Percentiles rank a stretch among this genome's conserved stretches.
Conservation (phyloP, 1,140 invertebrate genomes). For the Varroa destructor region DNA sequence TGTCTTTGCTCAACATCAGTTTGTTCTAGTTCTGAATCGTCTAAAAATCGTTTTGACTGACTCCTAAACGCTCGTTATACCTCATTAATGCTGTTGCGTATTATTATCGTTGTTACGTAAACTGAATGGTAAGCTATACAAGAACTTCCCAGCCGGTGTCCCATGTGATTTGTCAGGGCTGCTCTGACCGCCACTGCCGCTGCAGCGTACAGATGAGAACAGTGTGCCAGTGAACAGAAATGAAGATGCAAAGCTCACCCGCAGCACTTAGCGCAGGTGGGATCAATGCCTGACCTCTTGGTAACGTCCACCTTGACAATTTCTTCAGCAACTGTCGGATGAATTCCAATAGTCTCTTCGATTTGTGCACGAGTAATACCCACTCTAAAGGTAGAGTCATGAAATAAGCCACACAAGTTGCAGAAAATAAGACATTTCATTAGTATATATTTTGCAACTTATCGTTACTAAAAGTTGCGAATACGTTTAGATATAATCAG, state of each 20-base stretch:
- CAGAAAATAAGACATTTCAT: background rate
- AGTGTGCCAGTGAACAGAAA: background rate
- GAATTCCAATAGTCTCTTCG: slow-evolving; percentile 36
- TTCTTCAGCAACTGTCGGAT: slow-evolving; percentile 37
- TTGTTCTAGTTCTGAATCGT: too few relatives aligned
- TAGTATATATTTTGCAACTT: too few relatives aligned
- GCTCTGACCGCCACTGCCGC: background rate
- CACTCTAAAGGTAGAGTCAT: slow-evolving; percentile 31
- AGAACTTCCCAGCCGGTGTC: too few relatives aligned
- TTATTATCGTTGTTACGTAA: too few relatives aligned
- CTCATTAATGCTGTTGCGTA: too few relatives aligned
- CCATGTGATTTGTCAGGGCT: too few relatives aligned
- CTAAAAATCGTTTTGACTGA: too few relatives aligned
- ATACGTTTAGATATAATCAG: too few relatives aligned
- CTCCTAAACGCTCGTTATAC: too few relatives aligned
- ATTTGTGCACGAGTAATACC: slow-evolving; percentile 33
- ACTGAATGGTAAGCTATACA: too few relatives aligned
- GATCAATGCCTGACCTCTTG: slow-evolving; percentile 59
- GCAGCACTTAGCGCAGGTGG: slow-evolving; percentile 52
- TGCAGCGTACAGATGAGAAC: background rate
- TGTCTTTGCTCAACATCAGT: too few relatives aligned
- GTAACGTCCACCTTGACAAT: slow-evolving; percentile 36
- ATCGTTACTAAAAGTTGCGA: too few relatives aligned
- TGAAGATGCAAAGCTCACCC: slow-evolving; percentile 33
- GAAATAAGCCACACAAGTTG: background rate